These are phyloP conservation scores for Hylia prasina DNA, from an alignment of 2,113 vertebrate species.

Conservation along the genomic window DNA sequence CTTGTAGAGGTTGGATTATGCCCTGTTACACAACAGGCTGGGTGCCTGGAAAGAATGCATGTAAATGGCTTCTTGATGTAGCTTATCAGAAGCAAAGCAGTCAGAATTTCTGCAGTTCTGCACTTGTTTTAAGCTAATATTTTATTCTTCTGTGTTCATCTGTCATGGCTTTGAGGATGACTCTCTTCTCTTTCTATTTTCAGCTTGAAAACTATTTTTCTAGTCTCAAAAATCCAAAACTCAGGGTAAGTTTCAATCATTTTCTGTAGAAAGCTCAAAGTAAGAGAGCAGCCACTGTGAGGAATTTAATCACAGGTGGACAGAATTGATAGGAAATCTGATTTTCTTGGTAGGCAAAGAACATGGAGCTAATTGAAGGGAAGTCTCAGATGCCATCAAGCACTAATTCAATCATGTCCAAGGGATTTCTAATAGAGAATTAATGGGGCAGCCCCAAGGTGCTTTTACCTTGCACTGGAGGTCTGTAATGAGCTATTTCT, in stretches of 20 bases:
- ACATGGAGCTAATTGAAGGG: neutral
- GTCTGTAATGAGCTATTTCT: neutral
- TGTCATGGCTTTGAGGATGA: neutral
- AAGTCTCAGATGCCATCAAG: neutral
- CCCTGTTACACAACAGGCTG: neutral
- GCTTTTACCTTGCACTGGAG: neutral
- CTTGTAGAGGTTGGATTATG: neutral
- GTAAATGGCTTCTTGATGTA: neutral
- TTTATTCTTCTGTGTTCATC: neutral
- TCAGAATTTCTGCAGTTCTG: neutral
- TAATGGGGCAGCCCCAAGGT: neutral
- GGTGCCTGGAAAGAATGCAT: neutral
- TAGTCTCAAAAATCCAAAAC: slow-evolving; percentile 99
- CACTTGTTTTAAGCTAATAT: neutral
- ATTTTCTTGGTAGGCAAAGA: neutral
- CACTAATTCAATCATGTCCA: neutral
- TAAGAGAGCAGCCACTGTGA: neutral
- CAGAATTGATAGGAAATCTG: neutral
- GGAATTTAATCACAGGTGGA: neutral
- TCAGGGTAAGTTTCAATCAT: slow-evolving; percentile 89
- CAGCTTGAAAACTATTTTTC: slow-evolving; percentile 99
- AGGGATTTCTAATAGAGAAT: neutral
- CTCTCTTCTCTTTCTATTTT: slow-evolving; percentile 36
- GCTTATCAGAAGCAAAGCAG: neutral
- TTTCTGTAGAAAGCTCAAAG: neutral